Evolutionary conservation across 2,888 invertebrate species (phyloP).

Genomic region (Orthonevra nobilis): DNA sequence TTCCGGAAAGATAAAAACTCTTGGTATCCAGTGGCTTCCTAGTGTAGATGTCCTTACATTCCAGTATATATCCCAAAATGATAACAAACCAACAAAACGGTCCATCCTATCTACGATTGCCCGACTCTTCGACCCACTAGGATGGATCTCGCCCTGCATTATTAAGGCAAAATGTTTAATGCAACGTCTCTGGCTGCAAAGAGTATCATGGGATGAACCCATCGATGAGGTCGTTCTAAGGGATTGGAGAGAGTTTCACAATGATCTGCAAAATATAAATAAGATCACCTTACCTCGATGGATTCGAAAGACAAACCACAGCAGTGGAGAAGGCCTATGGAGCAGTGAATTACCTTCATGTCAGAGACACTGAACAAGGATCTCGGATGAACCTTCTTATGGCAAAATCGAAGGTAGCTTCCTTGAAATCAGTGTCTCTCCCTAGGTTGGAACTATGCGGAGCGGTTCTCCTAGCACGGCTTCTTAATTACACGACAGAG

Average conservation of each 20-base stretch:
- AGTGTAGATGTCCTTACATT: conserved; percentile 25
- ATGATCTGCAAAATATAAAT: no score
- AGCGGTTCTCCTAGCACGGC: conserved; percentile 34
- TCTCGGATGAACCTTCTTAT: conserved; percentile 20
- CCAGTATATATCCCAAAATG: neutral
- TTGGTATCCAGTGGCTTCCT: conserved; percentile 48
- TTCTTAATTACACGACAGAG: neutral
- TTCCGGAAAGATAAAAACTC: conserved; percentile 47
- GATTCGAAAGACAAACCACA: no score
- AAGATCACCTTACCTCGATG: no score
- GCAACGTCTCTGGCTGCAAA: neutral
- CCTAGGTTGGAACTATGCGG: conserved; percentile 62
- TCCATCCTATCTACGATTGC: conserved; percentile 44
- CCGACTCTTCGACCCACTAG: conserved; percentile 34
- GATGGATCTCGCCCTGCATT: no score
- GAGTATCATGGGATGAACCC: conserved; percentile 3
- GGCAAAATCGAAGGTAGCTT: conserved; percentile 65
- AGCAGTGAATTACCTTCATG: conserved; percentile 14
- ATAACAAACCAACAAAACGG: conserved; percentile 31
- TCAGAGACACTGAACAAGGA: neutral
- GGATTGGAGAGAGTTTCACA: conserved; percentile 37
- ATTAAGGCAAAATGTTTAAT: neutral
- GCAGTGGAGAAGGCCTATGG: conserved; percentile 30
- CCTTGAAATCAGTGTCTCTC: conserved; percentile 48
- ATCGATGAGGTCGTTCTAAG: neutral